Base-by-base conservation (phyloP, 2,113 vertebrate genomes). In the Eulemur rufifrons region DNA sequence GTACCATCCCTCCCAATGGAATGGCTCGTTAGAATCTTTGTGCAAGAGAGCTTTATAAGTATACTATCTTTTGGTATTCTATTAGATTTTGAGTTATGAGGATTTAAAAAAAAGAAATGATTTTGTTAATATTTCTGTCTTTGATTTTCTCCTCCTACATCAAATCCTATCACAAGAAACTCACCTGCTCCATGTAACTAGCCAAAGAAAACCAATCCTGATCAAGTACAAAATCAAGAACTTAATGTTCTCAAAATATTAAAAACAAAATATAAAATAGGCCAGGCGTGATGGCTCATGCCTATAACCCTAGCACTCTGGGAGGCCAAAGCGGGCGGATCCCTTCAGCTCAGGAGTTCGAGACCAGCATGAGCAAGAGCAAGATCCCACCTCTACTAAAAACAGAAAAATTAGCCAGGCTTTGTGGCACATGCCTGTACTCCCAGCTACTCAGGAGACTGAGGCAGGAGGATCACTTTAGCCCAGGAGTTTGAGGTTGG, bases 171-270 rank as follows among this genome's bases (percentile, higher is more conserved):
- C 45, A 89, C 5, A 82, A 80, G 39, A 92, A 86, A 37, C 25
- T 45, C 45, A 39, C 23, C 29, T 91, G 47, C 86, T 77, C 69
- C 81, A 6, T 39, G 14, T 34, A 77, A 52, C 10, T 84, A 59
- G 63, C 66, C 54, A 52, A 45, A 34, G 47, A 87, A 96, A 71
- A 86, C 29, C 6, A 95, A 76, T 86, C 59, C 7, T 68, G 80
- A 88, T 80, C 34, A 92, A 12, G 37, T 25, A 76, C 23, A 94
- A 90, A 89, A 93, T 82, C 50, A 94, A 86, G 37, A 96, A 89
- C 25, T 54, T 73, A 66, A 63, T 86, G 37, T 68, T 66, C 69
- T 73, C 47, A 90, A 77, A 86, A 86, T 78, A 66, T 29, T 91
- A 77, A 76, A 52, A 54, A 54, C 52, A 54, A 54, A 54, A 54